A percentile compares a stretch with the other conserved stretches of the same genome.
Evolutionary conservation across 2,113 vertebrate species (phyloP).

Genomic region (Aptenodytes forsteri): DNA sequence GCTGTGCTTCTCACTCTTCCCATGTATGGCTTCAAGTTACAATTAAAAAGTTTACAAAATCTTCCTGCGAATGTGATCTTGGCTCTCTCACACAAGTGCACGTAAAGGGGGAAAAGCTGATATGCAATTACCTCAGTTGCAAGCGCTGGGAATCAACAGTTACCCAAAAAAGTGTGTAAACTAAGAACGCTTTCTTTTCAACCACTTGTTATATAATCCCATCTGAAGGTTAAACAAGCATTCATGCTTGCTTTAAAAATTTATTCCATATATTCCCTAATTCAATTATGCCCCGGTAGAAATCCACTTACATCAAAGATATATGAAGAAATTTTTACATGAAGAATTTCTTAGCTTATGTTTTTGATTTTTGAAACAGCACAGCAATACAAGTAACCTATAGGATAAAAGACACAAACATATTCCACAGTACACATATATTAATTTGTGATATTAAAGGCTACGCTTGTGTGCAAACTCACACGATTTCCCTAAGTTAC

Average conservation of each 20-base stretch:
- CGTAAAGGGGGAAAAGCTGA: background rate
- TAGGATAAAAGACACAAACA: background rate
- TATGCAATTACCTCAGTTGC: background rate
- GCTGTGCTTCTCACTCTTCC: background rate
- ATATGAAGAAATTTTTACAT: background rate
- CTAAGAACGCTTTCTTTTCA: background rate
- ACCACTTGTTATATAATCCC: background rate
- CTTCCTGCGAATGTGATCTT: background rate
- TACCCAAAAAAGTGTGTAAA: background rate
- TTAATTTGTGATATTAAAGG: background rate
- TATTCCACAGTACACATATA: background rate
- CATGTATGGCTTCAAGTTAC: background rate
- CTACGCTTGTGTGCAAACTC: background rate
- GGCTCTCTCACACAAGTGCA: background rate
- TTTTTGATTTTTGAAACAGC: background rate
- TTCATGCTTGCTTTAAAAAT: background rate
- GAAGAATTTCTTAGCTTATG: background rate
- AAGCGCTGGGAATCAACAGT: background rate
- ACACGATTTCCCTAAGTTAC: background rate
- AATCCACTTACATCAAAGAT: background rate
- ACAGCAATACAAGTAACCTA: background rate
- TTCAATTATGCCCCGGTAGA: background rate
- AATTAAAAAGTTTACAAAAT: background rate
- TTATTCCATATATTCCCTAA: background rate
- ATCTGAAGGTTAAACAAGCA: background rate